Evolutionary conservation across 2,888 invertebrate species (phyloP).

Genomic region (Hyposoter dolosus): DNA sequence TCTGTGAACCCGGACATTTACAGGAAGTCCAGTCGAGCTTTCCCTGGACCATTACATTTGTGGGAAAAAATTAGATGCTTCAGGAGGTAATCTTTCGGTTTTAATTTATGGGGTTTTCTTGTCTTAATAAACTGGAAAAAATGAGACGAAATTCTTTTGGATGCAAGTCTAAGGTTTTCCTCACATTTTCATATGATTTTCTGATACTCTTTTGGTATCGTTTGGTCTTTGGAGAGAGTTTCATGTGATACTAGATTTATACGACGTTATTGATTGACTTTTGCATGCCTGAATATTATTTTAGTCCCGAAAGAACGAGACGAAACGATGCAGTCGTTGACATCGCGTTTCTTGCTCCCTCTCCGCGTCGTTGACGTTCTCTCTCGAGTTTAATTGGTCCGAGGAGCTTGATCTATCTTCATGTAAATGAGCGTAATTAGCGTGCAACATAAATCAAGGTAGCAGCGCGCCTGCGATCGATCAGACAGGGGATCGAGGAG

Average conservation of each 20-base stretch:
- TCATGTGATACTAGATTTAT: background rate
- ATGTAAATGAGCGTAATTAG: constrained; percentile 84
- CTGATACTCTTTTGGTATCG: background rate
- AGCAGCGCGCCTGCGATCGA: constrained; percentile 73
- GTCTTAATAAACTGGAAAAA: background rate
- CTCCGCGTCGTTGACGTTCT: constrained; percentile 38
- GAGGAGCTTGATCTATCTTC: constrained; percentile 78
- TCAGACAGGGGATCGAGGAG: constrained; percentile 65
- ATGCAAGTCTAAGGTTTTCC: background rate
- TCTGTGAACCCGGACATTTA: constrained; percentile 9
- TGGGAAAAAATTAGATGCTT: background rate
- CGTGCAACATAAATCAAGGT: constrained; percentile 82
- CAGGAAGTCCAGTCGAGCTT: constrained; percentile 47
- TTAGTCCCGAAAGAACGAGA: background rate
- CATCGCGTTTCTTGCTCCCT: constrained; percentile 28
- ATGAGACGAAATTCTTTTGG: background rate
- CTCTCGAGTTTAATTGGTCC: constrained; percentile 77
- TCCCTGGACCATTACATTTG: background rate
- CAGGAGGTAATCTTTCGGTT: background rate
- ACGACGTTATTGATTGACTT: background rate
- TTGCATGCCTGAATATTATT: background rate
- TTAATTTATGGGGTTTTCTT: background rate
- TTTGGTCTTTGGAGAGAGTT: background rate
- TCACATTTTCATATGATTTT: background rate
- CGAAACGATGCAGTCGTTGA: constrained; percentile 14